Evolutionary conservation across 2,888 invertebrate species (phyloP), one percentile per base, ranked within the genome.

Genomic region (Neria commutata): DNA sequence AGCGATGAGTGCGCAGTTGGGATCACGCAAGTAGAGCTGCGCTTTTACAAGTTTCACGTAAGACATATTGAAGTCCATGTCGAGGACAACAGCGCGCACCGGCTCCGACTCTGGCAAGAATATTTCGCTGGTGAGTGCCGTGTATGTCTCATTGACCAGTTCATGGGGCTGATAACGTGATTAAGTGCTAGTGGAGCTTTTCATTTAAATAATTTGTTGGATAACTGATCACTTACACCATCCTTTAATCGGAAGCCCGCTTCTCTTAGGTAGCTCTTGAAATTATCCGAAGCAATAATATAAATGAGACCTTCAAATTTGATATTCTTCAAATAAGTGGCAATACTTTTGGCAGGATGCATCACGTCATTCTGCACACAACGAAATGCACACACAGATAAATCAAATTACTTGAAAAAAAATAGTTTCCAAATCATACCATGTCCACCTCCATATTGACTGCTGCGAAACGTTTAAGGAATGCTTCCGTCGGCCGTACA

Each of bases 1-100:
- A 4, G 67, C 67, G 1, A 86, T 66, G 40, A 83, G 78, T 21
- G 83, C 54, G 26, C 85, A 84, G 16, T 85, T 82, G 0, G 82
- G 76, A 51, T 81, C 72, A 26, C 75, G 71, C 25, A 86, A 70
- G 62, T 83, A 84, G 1, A 72, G 64, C 33, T 81, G 69, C 0
- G 84, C 83, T 48, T 81, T 80, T 53, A 82, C 73, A 34, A 86
- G 25, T 67, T 83, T 84, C 1, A 74, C 25, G 57, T 80, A 82
- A 24, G 76, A 83, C 8, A 83, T 63, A 61, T 83, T 82, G 0
- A 83, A 64, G 57, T 84, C 83, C 10, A 80, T 71, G 69, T 85
- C 85, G 2, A 83, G 59, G 11, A 86, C 67, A 1, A 86, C 84
- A 1, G 85, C 85, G 17, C 83, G 81, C 1, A 85, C 79, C 1